Percentiles rank a stretch among this genome's conserved stretches.
Evolutionary conservation across 1,140 invertebrate species (phyloP).

Genomic region (Drosophila truncata): DNA sequence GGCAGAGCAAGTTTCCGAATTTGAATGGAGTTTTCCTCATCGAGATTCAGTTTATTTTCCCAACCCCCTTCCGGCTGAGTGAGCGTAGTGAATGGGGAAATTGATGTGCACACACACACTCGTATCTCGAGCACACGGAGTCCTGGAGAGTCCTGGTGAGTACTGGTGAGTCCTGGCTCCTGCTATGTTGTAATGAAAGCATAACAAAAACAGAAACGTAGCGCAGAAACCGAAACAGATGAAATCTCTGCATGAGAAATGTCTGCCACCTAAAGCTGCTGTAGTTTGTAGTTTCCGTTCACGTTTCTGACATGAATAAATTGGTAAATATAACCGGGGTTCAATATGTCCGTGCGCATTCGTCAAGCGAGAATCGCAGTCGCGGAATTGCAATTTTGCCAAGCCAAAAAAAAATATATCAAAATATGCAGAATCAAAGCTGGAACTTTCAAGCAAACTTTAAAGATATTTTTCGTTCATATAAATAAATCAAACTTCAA

Average conservation of each 20-base stretch:
- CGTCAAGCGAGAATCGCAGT: conserved; percentile 31
- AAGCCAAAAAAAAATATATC: conserved; percentile 3
- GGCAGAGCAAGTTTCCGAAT: conserved; percentile 29
- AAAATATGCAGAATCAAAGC: neutral
- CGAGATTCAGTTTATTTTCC: conserved; percentile 30
- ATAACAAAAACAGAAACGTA: conserved; percentile 53
- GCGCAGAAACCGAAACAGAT: conserved; percentile 27
- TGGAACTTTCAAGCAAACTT: neutral
- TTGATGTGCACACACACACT: conserved; percentile 49
- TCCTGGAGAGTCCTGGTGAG: conserved; percentile 10
- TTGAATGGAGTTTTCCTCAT: conserved; percentile 34
- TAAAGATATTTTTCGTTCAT: neutral
- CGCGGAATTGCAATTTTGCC: conserved; percentile 20
- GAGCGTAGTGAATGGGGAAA: conserved; percentile 36
- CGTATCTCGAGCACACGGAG: conserved; percentile 3
- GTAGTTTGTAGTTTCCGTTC: conserved; percentile 53
- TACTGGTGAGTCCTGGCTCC: conserved; percentile 8
- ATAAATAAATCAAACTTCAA: neutral
- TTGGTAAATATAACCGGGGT: conserved; percentile 60
- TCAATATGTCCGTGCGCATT: conserved; percentile 44
- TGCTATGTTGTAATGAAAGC: conserved; percentile 57
- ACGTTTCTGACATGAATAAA: conserved; percentile 75
- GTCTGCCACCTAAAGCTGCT: conserved; percentile 25
- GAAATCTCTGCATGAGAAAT: conserved; percentile 41
- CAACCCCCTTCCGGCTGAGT: conserved; percentile 9